Percentiles rank a stretch among this genome's conserved stretches.
Conservation (phyloP, 2,797 vertebrate genomes). For the Glossophaga mutica region DNA sequence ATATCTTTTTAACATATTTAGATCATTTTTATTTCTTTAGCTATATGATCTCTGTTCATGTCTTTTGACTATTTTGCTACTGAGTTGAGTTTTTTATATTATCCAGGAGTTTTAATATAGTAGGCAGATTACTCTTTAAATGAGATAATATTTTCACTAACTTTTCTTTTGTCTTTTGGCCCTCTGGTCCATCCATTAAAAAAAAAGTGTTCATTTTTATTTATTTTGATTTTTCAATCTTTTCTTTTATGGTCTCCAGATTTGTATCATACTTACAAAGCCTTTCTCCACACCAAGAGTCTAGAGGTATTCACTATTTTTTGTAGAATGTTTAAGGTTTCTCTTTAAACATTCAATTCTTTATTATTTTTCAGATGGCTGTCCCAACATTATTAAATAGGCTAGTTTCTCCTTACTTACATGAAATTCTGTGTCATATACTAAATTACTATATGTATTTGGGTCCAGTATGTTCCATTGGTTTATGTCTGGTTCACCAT, state of each 20-base stretch:
- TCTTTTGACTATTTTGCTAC: neutral
- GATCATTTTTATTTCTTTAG: neutral
- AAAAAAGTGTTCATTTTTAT: neutral
- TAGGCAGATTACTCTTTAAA: neutral
- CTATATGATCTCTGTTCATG: neutral
- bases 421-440: neutral
- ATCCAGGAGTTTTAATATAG: neutral
- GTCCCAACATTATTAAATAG: neutral
- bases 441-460: neutral
- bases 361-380: neutral
- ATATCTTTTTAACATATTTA: neutral
- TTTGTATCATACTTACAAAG: neutral
- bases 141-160: neutral
- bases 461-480: neutral
- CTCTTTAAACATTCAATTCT: neutral
- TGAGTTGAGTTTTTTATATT: neutral
- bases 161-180: neutral
- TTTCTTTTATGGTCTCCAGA: neutral
- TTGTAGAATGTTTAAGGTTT: neutral
- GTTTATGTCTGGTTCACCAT: neutral
- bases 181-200: neutral
- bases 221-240: neutral
- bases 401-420: neutral
- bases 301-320: neutral
- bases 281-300: neutral